These are phyloP conservation scores for Streptopelia turtur DNA, from an alignment of 2,797 vertebrate genomes.

Conservation along the genomic window DNA sequence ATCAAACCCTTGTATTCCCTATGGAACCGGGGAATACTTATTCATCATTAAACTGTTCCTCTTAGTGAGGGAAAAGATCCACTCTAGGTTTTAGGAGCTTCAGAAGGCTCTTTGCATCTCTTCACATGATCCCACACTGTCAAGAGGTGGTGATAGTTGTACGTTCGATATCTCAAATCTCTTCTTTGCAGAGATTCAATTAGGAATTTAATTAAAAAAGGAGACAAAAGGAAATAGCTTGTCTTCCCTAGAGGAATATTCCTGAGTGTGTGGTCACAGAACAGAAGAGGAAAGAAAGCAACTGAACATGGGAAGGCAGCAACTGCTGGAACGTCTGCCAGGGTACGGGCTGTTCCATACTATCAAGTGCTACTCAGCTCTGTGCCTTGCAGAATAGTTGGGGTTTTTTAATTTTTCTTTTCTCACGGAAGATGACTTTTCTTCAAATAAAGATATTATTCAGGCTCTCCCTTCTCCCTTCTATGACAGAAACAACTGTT, in stretches of 20 bases:
- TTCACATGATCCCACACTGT: not conserved
- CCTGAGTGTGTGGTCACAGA: not conserved
- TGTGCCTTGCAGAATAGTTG: not conserved
- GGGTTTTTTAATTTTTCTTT: not conserved
- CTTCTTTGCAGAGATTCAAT: not conserved
- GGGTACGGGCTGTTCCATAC: not conserved
- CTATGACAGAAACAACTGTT: not conserved
- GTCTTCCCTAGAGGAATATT: not conserved
- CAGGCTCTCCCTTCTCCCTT: not conserved
- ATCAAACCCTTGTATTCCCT: not conserved
- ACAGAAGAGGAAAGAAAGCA: not conserved
- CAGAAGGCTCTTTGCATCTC: not conserved
- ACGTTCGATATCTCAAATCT: not conserved
- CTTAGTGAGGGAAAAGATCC: not conserved
- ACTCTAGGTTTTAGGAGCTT: not conserved
- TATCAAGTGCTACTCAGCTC: not conserved
- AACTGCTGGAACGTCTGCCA: not conserved
- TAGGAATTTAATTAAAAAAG: conserved; percentile 20
- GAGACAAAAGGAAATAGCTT: not conserved
- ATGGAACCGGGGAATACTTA: not conserved
- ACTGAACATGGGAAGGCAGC: not conserved
- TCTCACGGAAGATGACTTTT: not conserved
- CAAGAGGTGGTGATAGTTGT: not conserved
- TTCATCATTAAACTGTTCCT: not conserved
- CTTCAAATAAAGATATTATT: not conserved